Base-by-base conservation (phyloP, 37 sponge, comb jelly and placozoan genomes). In the Tethya wilhelma region DNA sequence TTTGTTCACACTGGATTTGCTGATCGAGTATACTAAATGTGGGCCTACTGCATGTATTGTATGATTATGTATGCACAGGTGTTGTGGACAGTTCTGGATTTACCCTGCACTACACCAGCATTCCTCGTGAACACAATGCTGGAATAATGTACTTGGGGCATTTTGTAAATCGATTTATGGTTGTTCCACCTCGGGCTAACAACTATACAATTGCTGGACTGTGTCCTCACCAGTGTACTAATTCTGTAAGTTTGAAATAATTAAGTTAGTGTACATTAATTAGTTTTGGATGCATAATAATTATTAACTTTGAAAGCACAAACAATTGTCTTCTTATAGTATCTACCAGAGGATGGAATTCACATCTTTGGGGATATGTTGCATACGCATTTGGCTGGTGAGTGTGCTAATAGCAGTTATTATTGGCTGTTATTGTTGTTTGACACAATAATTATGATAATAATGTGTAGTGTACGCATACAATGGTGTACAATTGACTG, bases 81-180 rank as follows among this genome's bases (percentile, higher is more conserved):
- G 43, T 77, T 44, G 19, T 3, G 12, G 86, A 85, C 64, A 78
- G 78, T 43, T 85, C 86, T 59, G 86, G 86, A 32, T 58, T 85
- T 6, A 38, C 40, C 0, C 43, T 85, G 1, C 56, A 34, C 33
- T 85, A 85, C 79, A 69, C 75, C 3, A 22, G n/a, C 12, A 38
- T n/a, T 8, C 41, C 62, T 28, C 31, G 71, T 40, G 56, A 58
- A 32, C 64, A 85, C 4, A 64, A 77, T 38, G 86, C 78, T 59
- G 86, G 78, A 69, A 56, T 85, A 2, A 44, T 85, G 53, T 31
- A 17, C 20, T 1, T 85, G 1, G 86, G 86, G 1, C 71, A 85
- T 38, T 8, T 20, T 77, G 86, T 85, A 22, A 56, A 64, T 39
- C n/a, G 38, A 14, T 17, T 25, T 20, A 77, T 77, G 78, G 42